Conservation (phyloP, 2,113 vertebrate genomes). For the Ginglymostoma cirratum region DNA sequence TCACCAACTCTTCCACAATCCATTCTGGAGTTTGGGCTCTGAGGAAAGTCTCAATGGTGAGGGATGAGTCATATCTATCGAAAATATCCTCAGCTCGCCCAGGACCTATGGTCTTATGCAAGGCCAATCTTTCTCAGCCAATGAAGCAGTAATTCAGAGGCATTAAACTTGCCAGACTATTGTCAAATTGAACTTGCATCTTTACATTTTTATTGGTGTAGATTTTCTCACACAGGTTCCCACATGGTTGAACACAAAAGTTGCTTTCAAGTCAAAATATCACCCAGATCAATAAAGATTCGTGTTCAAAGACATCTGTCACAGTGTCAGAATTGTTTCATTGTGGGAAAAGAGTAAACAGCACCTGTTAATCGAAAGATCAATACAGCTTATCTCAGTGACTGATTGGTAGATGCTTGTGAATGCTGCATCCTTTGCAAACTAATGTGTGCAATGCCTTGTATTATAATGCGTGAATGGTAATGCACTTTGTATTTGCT, state of each 20-base stretch:
- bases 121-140: background rate
- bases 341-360: background rate
- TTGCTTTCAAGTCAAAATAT: slow-evolving; percentile 9
- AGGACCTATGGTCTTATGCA: background rate
- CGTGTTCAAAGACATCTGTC: background rate
- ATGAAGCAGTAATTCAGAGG: background rate
- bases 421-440: too few species aligned
- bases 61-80: too few species aligned
- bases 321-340: background rate
- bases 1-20: too few species aligned
- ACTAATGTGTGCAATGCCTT: too few species aligned
- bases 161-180: background rate
- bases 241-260: background rate
- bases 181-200: background rate
- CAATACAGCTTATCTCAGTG: too few species aligned
- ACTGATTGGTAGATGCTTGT: too few species aligned
- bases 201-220: background rate
- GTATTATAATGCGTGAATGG: too few species aligned
- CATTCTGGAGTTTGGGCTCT: background rate
- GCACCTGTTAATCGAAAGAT: background rate
- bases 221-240: background rate
- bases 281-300: background rate
- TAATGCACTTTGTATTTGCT: too few species aligned
- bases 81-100: too few species aligned
- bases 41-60: too few species aligned